phyloP scores from a whole-genome alignment of 1,140 invertebrate genomes.

The Lordiphosa collinella region DNA sequence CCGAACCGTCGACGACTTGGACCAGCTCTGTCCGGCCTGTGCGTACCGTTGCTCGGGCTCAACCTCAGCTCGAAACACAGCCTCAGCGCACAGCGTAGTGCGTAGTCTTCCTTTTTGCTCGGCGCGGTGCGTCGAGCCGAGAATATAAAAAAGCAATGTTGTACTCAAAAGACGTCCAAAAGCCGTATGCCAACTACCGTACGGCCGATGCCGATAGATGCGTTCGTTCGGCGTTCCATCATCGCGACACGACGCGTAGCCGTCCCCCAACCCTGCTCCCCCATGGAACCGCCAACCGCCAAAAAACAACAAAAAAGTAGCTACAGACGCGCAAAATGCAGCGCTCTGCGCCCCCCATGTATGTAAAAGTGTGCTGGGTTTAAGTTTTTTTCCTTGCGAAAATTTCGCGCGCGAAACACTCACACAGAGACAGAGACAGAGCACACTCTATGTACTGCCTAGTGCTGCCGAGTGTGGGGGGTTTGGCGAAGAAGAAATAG shows the following conservation, averaged over 20 bases:
- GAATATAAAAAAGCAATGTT: slow-evolving; percentile 80
- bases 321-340: slow-evolving; percentile 67
- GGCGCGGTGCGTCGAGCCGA: slow-evolving; percentile 68
- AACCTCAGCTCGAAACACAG: slow-evolving; percentile 6
- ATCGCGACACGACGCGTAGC: slow-evolving; percentile 38
- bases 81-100: slow-evolving; percentile 13
- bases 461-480: background rate
- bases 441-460: slow-evolving; percentile 39
- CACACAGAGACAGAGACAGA: slow-evolving; percentile 8
- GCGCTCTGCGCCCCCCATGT: slow-evolving; percentile 22
- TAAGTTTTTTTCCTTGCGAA: slow-evolving; percentile 72
- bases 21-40: slow-evolving; percentile 56
- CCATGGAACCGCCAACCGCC: slow-evolving; percentile 38
- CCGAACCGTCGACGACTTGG: slow-evolving; percentile 76
- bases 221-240: slow-evolving; percentile 76
- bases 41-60: slow-evolving; percentile 26
- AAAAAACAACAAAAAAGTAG: slow-evolving; percentile 37
- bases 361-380: slow-evolving; percentile 57
- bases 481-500: slow-evolving; percentile 62
- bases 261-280: slow-evolving; percentile 1
- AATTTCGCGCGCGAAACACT: slow-evolving; percentile 66
- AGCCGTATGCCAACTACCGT: slow-evolving; percentile 79
- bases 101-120: slow-evolving; percentile 56
- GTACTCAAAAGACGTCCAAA: slow-evolving; percentile 79
- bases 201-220: slow-evolving; percentile 74